These are phyloP conservation scores for Lepetodrilus schrolli DNA, from an alignment of 2,888 invertebrate species.

Conservation along the genomic window DNA sequence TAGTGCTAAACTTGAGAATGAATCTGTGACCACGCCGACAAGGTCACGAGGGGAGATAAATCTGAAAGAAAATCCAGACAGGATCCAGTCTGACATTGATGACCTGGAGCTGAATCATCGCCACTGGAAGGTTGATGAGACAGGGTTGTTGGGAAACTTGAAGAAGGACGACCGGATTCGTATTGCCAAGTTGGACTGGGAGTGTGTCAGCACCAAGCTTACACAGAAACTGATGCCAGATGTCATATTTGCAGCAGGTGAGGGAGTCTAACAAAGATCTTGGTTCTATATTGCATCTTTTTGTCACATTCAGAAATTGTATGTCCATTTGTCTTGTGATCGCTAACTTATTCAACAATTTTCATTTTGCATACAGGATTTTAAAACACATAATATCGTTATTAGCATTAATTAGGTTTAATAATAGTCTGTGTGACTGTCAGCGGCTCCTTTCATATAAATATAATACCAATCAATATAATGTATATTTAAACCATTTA, in stretches of 20 bases:
- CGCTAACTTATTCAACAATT: no score
- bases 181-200: constrained; percentile 64
- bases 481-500: no score
- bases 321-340: no score
- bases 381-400: no score
- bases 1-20: constrained; percentile 24
- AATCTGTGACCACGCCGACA: not conserved
- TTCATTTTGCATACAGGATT: no score
- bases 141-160: constrained; percentile 36
- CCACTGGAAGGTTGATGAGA: constrained; percentile 45
- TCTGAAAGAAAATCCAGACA: constrained; percentile 26
- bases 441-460: no score
- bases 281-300: no score
- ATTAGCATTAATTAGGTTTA: no score
- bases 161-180: constrained; percentile 45
- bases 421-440: no score
- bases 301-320: no score
- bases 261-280: no score
- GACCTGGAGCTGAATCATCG: constrained; percentile 45
- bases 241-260: constrained; percentile 67
- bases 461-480: no score
- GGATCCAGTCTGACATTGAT: constrained; percentile 33
- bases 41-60: not conserved
- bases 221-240: constrained; percentile 53
- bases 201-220: constrained; percentile 44